Evolutionary conservation across 1,140 invertebrate species (phyloP).

Genomic region (Sweltsa coloradensis): DNA sequence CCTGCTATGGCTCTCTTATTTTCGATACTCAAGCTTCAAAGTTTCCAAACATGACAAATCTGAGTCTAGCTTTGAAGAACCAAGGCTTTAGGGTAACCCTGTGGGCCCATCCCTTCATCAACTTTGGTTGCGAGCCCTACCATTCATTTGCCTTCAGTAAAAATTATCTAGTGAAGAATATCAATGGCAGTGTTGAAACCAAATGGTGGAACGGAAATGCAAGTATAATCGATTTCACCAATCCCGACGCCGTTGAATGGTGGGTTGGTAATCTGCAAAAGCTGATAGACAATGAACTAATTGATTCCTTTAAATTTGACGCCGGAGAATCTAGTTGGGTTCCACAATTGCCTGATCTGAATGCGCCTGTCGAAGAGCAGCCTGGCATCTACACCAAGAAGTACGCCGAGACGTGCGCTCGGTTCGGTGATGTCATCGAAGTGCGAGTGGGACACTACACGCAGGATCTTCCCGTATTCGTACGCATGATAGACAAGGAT

Average conservation of each 20-base stretch:
- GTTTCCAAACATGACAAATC: slow-evolving; percentile 54
- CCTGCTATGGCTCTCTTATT: slow-evolving; percentile 65
- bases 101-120: slow-evolving; percentile 87
- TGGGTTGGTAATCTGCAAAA: slow-evolving; percentile 46
- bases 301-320: slow-evolving; percentile 88
- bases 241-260: slow-evolving; percentile 57
- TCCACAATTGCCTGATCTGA: slow-evolving; percentile 1
- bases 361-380: slow-evolving; percentile 67
- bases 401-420: slow-evolving; percentile 47
- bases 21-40: slow-evolving; percentile 46
- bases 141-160: slow-evolving; percentile 32
- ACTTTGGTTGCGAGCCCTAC: slow-evolving; percentile 47
- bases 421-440: slow-evolving; percentile 58
- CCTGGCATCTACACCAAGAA: slow-evolving; percentile 47
- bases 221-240: slow-evolving; percentile 66
- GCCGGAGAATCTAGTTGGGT: slow-evolving; percentile 51
- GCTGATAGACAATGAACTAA: slow-evolving; percentile 44
- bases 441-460: slow-evolving; percentile 51
- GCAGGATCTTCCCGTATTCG: slow-evolving; percentile 67
- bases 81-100: slow-evolving; percentile 61
- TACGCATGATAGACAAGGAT: slow-evolving; percentile 75
- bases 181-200: slow-evolving; percentile 39
- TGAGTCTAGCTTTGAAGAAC: slow-evolving; percentile 42
- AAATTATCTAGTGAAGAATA: slow-evolving; percentile 45
- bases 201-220: slow-evolving; percentile 73